Conservation (phyloP, 2,797 vertebrate species). For the Vultur gryphus region DNA sequence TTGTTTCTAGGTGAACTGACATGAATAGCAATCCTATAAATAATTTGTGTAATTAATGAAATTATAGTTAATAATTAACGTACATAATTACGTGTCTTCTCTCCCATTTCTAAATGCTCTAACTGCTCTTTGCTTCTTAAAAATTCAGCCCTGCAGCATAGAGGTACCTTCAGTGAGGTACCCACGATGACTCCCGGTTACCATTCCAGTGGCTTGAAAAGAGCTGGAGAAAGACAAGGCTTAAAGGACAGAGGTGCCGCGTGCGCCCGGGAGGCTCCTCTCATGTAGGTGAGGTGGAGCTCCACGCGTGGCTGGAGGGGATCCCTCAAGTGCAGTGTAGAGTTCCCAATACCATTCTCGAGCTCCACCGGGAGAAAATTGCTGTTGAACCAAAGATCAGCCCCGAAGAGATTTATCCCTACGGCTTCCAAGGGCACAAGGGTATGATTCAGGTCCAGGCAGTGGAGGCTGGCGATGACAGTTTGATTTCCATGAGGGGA, state of each 20-base stretch:
- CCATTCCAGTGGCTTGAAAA: not conserved
- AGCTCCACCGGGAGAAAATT: fast-evolving
- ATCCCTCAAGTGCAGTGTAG: fast-evolving
- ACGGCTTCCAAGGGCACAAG: not conserved
- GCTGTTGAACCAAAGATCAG: not conserved
- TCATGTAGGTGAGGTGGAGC: not conserved
- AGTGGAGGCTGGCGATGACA: not conserved
- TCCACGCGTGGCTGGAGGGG: fast-evolving
- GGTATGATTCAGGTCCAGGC: not conserved
- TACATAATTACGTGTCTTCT: not conserved
- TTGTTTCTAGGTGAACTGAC: not conserved
- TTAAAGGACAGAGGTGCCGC: not conserved
- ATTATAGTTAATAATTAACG: not conserved
- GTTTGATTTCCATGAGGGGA: not conserved
- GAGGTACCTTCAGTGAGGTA: not conserved
- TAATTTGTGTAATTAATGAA: not conserved
- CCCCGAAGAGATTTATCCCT: not conserved
- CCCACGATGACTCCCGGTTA: fast-evolving
- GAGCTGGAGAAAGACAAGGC: not conserved
- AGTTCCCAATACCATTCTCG: fast-evolving
- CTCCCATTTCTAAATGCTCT: not conserved
- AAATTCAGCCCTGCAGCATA: fast-evolving
- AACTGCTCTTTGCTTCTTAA: not conserved
- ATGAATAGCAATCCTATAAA: not conserved
- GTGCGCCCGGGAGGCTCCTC: fast-evolving